Evolutionary conservation across 2,113 vertebrate genomes (phyloP), one percentile per base, ranked within the genome.

Genomic region (Myrmophylax atrothorax): DNA sequence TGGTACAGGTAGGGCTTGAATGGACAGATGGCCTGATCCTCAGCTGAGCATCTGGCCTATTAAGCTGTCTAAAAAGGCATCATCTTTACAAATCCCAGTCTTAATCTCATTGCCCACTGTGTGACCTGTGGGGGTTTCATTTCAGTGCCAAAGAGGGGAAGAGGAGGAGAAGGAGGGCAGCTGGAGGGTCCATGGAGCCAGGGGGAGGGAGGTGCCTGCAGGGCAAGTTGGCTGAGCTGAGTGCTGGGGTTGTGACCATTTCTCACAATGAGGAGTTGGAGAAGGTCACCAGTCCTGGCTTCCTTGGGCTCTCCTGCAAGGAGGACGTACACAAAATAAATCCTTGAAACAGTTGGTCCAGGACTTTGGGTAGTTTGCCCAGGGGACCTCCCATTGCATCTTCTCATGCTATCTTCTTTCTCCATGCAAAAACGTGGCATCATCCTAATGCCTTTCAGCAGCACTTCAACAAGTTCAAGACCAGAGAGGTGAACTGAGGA

Each of bases 71-170:
- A 86, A 86, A 96, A 96, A 94, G 35, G 47, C 92, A 94, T 90
- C 79, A 81, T 94, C 94, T 96, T 95, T 86, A 77, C 88, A 97
- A 94, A 97, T 90, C 94, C 79, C 3, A 3, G 37, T 64, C 49
- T 67, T 96, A 96, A 94, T 94, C 96, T 95, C 59, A 52, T 90
- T 96, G 94, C 82, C 90, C 85, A 96, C 79, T 81, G 82, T 70
- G 85, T 95, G 90, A 96, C 94, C 90, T 5, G 0, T 47, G 60
- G 88, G 90, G 82, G 47, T 84, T 96, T 88, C 87, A 81, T 67
- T 74, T 77, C 85, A 40, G 85, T 60, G 85, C 90, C 87, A 85
- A 67, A 76, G 64, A 68, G 49, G 53, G 13, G 53, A 73, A 47
- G 44, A 82, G 49, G 64, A 87, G 33, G 38, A 84, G 73, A 14